A percentile compares a stretch with the other conserved stretches of the same genome.
Conservation (phyloP, 1,140 invertebrate genomes). For the Drosophila ogumai region DNA sequence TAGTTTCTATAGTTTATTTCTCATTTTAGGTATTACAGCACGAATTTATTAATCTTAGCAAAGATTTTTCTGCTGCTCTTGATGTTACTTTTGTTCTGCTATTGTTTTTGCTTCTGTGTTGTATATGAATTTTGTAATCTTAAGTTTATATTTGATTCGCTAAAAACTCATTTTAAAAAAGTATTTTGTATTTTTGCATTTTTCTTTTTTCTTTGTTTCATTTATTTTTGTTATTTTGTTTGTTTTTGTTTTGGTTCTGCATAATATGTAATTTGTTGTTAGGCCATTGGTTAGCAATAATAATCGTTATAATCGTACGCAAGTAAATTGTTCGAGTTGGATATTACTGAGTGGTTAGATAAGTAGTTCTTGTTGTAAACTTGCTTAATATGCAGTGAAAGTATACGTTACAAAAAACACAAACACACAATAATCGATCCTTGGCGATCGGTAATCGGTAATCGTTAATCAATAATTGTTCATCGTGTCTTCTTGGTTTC, state of each 20-base stretch:
- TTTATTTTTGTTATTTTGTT: slow-evolving; percentile 18
- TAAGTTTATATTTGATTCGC: slow-evolving; percentile 73
- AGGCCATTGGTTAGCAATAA: slow-evolving; percentile 51
- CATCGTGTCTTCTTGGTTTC: slow-evolving; percentile 23
- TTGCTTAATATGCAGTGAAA: slow-evolving; percentile 52
- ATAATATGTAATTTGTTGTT: slow-evolving; percentile 46
- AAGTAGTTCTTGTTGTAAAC: slow-evolving; percentile 62
- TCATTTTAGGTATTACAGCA: slow-evolving; percentile 70
- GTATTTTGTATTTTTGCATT: slow-evolving; percentile 54
- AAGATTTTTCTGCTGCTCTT: slow-evolving; percentile 33
- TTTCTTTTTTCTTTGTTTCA: slow-evolving; percentile 5
- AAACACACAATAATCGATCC: slow-evolving; percentile 23
- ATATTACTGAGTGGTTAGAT: slow-evolving; percentile 60
- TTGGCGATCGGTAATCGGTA: neutral
- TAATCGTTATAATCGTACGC: slow-evolving; percentile 53
- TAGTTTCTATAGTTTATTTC: slow-evolving; percentile 73
- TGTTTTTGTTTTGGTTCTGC: slow-evolving; percentile 47
- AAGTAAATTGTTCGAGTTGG: slow-evolving; percentile 59
- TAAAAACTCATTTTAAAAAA: slow-evolving; percentile 78
- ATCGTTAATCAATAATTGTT: slow-evolving; percentile 14
- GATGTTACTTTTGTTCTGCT: slow-evolving; percentile 16
- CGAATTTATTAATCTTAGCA: slow-evolving; percentile 29
- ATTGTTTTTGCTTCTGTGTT: slow-evolving; percentile 36
- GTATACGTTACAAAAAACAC: slow-evolving; percentile 50
- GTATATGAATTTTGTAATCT: slow-evolving; percentile 70